Conservation (phyloP, 2,888 invertebrate species). For the Nezara viridula region DNA sequence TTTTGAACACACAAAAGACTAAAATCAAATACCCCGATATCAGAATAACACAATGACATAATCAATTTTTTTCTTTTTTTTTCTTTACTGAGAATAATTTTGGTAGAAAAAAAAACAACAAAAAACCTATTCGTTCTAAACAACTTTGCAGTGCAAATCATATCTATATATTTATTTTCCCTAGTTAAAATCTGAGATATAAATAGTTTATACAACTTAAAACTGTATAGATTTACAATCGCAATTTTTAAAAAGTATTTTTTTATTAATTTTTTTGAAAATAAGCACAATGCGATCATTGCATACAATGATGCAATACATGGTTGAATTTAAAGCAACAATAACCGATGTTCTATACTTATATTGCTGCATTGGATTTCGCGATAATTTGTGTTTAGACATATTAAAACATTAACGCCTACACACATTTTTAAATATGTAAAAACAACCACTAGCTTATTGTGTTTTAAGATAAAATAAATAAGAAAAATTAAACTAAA, state of each 20-base stretch:
- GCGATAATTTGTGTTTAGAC: conserved; percentile 18
- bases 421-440: conserved; percentile 23
- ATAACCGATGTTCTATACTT: conserved; percentile 47
- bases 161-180: conserved; percentile 49
- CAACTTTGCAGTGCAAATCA: conserved; percentile 41
- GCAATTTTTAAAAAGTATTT: neutral
- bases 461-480: conserved; percentile 30
- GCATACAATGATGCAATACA: conserved; percentile 22
- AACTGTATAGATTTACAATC: conserved; percentile 46
- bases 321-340: conserved; percentile 52
- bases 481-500: conserved; percentile 35
- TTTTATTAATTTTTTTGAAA: conserved; percentile 54
- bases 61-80: conserved; percentile 50
- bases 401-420: neutral
- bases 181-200: conserved; percentile 50
- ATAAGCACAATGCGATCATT: conserved; percentile 58
- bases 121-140: conserved; percentile 32
- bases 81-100: conserved; percentile 45
- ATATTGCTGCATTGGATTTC: conserved; percentile 49
- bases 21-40: conserved; percentile 35
- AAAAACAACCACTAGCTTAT: conserved; percentile 34
- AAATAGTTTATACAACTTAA: conserved; percentile 51
- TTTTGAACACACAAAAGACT: conserved; percentile 45
- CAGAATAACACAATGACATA: conserved; percentile 57
- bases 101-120: conserved; percentile 44